These are phyloP conservation scores for Aldrovandia affinis DNA, from an alignment of 2,797 vertebrate genomes.

Conservation along the genomic window DNA sequence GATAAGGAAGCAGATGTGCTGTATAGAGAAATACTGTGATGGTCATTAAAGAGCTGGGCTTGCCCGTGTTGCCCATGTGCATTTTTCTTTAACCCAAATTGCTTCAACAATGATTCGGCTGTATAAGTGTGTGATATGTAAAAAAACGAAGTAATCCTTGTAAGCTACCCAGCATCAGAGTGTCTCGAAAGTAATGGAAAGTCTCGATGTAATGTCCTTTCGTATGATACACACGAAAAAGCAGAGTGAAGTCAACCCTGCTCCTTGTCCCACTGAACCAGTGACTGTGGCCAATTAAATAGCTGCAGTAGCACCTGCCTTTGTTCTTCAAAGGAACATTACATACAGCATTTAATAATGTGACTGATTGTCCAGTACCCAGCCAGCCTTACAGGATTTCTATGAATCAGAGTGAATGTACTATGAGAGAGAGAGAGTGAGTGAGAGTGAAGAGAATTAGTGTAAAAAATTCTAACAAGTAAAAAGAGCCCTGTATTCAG, in stretches of 20 bases:
- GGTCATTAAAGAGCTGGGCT: background rate
- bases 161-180: background rate
- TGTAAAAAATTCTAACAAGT: slow-evolving; percentile 1
- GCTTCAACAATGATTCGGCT: background rate
- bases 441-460: background rate
- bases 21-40: background rate
- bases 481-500: background rate
- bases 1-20: background rate
- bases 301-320: too few relatives aligned
- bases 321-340: slow-evolving; percentile 3
- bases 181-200: background rate
- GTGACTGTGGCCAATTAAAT: slow-evolving; percentile 2
- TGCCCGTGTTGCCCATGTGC: background rate
- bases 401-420: background rate
- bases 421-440: background rate
- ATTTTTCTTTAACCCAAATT: background rate
- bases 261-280: background rate
- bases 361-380: background rate
- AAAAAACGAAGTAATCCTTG: background rate
- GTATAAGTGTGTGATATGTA: background rate
- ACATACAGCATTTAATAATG: background rate
- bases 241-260: background rate
- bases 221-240: background rate
- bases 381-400: background rate
- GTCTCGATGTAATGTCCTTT: background rate